Conservation (phyloP, 2,888 invertebrate genomes). For the Schrankia costaestrigalis region DNA sequence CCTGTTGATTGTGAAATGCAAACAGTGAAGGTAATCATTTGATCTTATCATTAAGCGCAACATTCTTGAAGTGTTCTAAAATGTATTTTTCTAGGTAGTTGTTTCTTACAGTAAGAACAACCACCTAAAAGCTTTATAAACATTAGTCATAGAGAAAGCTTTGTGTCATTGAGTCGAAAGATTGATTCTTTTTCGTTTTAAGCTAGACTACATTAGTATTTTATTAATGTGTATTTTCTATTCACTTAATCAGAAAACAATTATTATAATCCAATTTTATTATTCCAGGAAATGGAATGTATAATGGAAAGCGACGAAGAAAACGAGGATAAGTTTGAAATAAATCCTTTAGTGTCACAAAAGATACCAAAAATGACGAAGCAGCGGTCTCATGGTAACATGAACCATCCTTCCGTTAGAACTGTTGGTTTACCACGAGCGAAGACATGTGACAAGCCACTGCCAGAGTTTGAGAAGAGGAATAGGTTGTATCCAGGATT, state of each 20-base stretch:
- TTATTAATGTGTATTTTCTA: too few relatives aligned
- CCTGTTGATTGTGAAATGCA: slow-evolving; percentile 78
- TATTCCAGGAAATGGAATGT: slow-evolving; percentile 83
- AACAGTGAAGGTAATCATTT: slow-evolving; percentile 58
- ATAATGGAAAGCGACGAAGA: slow-evolving; percentile 85
- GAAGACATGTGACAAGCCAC: slow-evolving; percentile 72
- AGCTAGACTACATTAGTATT: too few relatives aligned
- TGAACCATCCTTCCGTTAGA: slow-evolving; percentile 71
- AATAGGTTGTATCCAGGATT: slow-evolving; percentile 49
- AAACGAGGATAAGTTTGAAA: slow-evolving; percentile 78
- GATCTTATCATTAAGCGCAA: too few relatives aligned
- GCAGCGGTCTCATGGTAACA: slow-evolving; percentile 63
- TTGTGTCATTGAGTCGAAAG: too few relatives aligned
- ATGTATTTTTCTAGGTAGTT: too few relatives aligned
- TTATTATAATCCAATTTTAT: neutral
- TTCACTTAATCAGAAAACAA: too few relatives aligned
- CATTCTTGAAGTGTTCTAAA: too few relatives aligned
- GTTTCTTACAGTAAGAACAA: too few relatives aligned
- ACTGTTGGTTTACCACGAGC: slow-evolving; percentile 70
- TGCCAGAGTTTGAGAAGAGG: slow-evolving; percentile 55
- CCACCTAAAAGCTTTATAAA: too few relatives aligned
- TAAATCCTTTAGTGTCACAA: slow-evolving; percentile 64
- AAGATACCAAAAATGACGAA: slow-evolving; percentile 60
- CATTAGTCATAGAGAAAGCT: too few relatives aligned
- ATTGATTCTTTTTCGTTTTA: too few relatives aligned